These are phyloP conservation scores for Hoplostethus mediterraneus DNA, from an alignment of 2,797 vertebrate genomes.

Conservation along the genomic window DNA sequence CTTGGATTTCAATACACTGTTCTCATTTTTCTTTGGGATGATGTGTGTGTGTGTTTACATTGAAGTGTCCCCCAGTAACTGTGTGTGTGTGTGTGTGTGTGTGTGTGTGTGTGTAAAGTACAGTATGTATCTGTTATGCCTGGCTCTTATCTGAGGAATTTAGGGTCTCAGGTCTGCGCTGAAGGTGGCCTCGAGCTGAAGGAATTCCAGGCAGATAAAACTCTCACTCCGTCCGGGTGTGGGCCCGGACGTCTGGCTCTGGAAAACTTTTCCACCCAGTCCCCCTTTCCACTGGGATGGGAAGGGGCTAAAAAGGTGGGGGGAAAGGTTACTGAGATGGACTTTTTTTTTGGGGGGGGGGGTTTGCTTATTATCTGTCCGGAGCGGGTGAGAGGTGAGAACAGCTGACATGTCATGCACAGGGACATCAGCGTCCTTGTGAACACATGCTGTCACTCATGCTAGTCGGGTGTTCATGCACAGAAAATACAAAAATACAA, in stretches of 20 bases:
- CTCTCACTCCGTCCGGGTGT: conserved; percentile 13
- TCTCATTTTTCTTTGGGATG: background rate
- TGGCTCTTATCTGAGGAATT: conserved; percentile 60
- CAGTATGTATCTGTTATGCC: conserved; percentile 51
- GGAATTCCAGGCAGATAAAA: conserved; percentile 76
- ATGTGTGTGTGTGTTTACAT: background rate
- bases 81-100: conserved; percentile 5
- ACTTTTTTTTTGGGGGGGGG: conserved; percentile 38
- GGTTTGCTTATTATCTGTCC: conserved; percentile 49
- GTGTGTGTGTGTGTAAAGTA: conserved; percentile 29
- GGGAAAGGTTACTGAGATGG: conserved; percentile 4
- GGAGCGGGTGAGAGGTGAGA: conserved; percentile 24
- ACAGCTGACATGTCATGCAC: conserved; percentile 31
- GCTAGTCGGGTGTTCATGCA: too few relatives aligned
- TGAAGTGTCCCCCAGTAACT: conserved; percentile 11
- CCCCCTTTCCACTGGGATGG: background rate
- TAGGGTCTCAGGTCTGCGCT: conserved; percentile 54
- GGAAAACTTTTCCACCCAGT: conserved; percentile 36
- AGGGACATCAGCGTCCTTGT: conserved; percentile 8
- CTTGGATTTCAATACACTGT: background rate
- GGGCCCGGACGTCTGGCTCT: conserved; percentile 25
- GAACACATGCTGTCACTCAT: background rate
- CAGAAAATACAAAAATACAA: conserved; percentile 22
- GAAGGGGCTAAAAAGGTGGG: conserved; percentile 30
- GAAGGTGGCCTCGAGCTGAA: conserved; percentile 63